Percentiles rank a stretch among this genome's conserved stretches.
These are phyloP conservation scores for Nematopogon swammerdamellus DNA, from an alignment of 2,888 invertebrate species.

Conservation along the genomic window DNA sequence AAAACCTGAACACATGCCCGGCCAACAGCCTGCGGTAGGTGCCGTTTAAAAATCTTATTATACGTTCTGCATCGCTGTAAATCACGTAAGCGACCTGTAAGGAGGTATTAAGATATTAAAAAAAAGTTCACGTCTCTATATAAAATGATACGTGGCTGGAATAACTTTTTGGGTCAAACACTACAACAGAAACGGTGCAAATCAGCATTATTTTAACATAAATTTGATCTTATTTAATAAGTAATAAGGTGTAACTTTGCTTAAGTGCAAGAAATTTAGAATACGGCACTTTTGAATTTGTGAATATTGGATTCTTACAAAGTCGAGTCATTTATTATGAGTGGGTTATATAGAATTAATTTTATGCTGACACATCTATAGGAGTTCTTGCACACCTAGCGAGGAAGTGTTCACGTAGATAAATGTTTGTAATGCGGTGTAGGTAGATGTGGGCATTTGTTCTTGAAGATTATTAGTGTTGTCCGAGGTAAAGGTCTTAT, in stretches of 20 bases:
- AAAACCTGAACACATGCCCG: background rate
- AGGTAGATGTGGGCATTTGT: background rate
- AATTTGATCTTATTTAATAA: too few relatives aligned
- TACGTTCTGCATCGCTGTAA: constrained; percentile 33
- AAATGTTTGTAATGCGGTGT: too few relatives aligned
- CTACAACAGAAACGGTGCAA: background rate
- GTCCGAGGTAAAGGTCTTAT: background rate
- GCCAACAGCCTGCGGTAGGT: background rate
- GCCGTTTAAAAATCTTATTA: background rate
- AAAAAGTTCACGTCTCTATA: background rate
- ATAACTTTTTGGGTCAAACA: background rate
- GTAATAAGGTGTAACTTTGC: background rate
- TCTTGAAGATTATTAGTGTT: background rate
- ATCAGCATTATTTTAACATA: too few relatives aligned
- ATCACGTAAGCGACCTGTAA: constrained; percentile 21
- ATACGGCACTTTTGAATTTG: too few relatives aligned
- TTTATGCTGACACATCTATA: background rate
- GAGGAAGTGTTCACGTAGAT: too few relatives aligned
- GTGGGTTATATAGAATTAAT: background rate
- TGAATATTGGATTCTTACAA: background rate
- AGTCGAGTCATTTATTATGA: background rate
- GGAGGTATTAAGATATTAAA: background rate
- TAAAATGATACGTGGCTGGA: background rate
- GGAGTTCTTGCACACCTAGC: too few relatives aligned
- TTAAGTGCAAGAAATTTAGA: too few relatives aligned